Evolutionary conservation across 92 coral and sea anemone genomes (phyloP), one percentile per base, ranked within the genome.

Genomic region (Bergia sp.): DNA sequence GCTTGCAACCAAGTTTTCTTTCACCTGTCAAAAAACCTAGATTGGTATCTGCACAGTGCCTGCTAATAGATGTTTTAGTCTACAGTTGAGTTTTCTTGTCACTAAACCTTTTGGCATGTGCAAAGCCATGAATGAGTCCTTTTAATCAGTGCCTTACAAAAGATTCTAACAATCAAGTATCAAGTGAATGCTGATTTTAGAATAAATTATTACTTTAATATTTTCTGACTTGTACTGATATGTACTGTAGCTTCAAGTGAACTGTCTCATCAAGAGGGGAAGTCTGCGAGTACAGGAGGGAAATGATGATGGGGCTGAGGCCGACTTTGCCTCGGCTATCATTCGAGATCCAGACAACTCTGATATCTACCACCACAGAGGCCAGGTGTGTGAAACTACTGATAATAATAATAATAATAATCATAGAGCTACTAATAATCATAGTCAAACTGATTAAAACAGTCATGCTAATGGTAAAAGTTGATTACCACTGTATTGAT

Each of bases 361-460:
- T 15, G 99, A 96, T 82, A 96, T 96, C 80, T 96, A 95, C 86
- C 98, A 96, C 80, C 99, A 96, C 61, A 91, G 99, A 91, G 99
- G 96, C 36, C 96, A 95, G 97, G 99, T 96, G 76, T 38, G 50
- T 40, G 23, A 47, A 12, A 7, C 85, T 12, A 53, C 57, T 15
- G 6, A 55, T 10, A 10, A 37, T 37, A 37, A 55, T 4, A 9
- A 7, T 20, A 1, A 20, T 41, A 16, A 0, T n/a, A 5, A 69
- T n/a, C 0, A 66, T 15, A 57, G 65, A 57, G 9, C 65, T 18
- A 57, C 4, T 16, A 50, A 16, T 74, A 64, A 37, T 29, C 5
- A 79, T n/a, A 21, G 58, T 53, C 58, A 10, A 53, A 53, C 3
- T 15, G 58, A 53, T 53, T 1, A 53, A 12, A 53, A 53, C 3